These are phyloP conservation scores for Drosophila pseudotakahashii DNA, from an alignment of 2,888 invertebrate species.

Conservation along the genomic window DNA sequence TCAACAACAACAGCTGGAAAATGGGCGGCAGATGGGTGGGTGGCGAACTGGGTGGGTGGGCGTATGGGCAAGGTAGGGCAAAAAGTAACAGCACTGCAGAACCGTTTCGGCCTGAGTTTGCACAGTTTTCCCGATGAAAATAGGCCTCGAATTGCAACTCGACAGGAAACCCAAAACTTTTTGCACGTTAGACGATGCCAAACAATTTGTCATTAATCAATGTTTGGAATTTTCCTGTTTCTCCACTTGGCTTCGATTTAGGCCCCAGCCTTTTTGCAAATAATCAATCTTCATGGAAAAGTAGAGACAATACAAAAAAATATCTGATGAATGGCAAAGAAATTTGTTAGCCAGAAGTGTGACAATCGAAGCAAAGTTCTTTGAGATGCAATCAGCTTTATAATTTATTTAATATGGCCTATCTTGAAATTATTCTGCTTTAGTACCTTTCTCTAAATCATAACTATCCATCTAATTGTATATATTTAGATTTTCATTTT, in stretches of 20 bases:
- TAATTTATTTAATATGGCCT: too few relatives aligned
- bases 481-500: too few relatives aligned
- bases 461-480: too few relatives aligned
- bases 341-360: conserved; percentile 1
- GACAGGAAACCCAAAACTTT: conserved; percentile 51
- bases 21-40: not conserved
- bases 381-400: not conserved
- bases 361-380: not conserved
- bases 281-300: conserved; percentile 45
- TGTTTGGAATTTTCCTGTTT: conserved; percentile 50
- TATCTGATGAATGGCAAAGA: conserved; percentile 18
- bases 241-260: conserved; percentile 18
- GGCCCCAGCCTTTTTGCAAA: conserved; percentile 22
- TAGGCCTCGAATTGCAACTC: conserved; percentile 47
- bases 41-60: not conserved
- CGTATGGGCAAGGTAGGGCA: conserved; percentile 6
- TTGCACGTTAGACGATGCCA: conserved; percentile 63
- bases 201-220: conserved; percentile 76
- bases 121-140: conserved; percentile 31
- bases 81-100: conserved; percentile 36
- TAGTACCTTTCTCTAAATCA: too few relatives aligned
- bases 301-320: conserved; percentile 14
- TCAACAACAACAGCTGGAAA: conserved; percentile 52
- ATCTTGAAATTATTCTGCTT: too few relatives aligned
- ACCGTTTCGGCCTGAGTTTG: conserved; percentile 33